Percentiles rank a stretch among this genome's conserved stretches.
Evolutionary conservation across 2,797 vertebrate genomes (phyloP).

Genomic region (Luscinia megarhynchos): DNA sequence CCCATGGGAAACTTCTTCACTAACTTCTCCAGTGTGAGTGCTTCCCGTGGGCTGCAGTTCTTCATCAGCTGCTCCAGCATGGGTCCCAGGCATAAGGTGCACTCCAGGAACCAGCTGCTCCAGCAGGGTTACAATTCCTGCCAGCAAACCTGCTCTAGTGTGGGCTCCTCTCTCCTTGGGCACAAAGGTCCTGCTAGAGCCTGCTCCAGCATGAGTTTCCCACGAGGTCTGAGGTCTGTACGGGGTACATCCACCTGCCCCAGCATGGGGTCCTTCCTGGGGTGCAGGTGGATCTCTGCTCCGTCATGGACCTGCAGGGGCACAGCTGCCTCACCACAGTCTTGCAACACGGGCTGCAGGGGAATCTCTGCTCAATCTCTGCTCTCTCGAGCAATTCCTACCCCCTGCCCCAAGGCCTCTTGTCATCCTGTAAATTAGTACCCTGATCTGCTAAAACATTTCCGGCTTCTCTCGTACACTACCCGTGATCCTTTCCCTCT

Average conservation of each 20-base stretch:
- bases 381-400: not conserved
- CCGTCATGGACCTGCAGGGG: not conserved
- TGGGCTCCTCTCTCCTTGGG: not conserved
- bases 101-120: not conserved
- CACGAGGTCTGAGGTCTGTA: too few relatives aligned
- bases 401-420: not conserved
- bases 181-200: not conserved
- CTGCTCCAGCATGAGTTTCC: not conserved
- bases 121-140: not conserved
- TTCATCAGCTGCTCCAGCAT: not conserved
- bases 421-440: not conserved
- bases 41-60: not conserved
- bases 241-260: too few relatives aligned
- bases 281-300: not conserved
- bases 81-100: accelerated
- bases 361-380: not conserved
- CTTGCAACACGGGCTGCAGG: not conserved
- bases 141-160: not conserved
- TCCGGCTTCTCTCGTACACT: too few relatives aligned
- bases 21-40: not conserved
- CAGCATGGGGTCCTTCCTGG: not conserved
- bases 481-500: not conserved
- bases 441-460: not conserved
- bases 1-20: not conserved
- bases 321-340: not conserved